Evolutionary conservation across 2,113 vertebrate genomes (phyloP), one percentile per base, ranked within the genome.

Genomic region (Gambusia holbrooki): DNA sequence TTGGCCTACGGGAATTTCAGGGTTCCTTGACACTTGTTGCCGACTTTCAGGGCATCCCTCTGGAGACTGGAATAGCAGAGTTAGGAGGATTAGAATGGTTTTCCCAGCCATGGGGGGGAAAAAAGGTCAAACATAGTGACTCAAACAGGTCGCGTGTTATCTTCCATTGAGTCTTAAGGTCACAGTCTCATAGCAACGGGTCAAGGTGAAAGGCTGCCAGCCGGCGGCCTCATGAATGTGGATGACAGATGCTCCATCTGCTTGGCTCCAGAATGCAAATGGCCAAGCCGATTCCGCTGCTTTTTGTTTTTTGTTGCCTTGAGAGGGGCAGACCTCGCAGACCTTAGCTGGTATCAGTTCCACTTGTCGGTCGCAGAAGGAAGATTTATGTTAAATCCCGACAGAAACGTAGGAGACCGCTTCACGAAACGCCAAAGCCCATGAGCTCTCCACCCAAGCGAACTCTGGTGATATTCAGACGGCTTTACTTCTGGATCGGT

Each of bases 211-310:
- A 87, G 90, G 84, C 82, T 83, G 84, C 69, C 88, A 84, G 78
- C 80, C 67, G 75, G 74, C 83, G 63, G 69, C 83, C 90, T 92
- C 84, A 94, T 94, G 84, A 91, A 94, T 94, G 94, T 94, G 92
- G 87, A 94, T 93, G 89, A 68, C 69, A 29, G 76, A 80, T 29
- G 66, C 72, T 88, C 93, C 94, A 94, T 94, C 93, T 95, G 92
- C 77, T 90, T 81, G 3, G 14, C 68, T 69, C 81, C 81, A 77
- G 81, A 83, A 86, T 92, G 88, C 86, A 85, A 90, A 92, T 86
- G 73, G 79, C 62, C 89, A 76, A 71, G 79, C 71, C 62, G 77
- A 80, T 82, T 85, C 68, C 76, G 76, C 74, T 73, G 85, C 80
- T 84, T 77, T 77, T 37, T 37, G 35, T 37, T 37, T 37, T 11